Percentiles rank a stretch among this genome's conserved stretches.
Evolutionary conservation across 2,797 vertebrate genomes (phyloP).

Genomic region (Phyllotis vaccarum): DNA sequence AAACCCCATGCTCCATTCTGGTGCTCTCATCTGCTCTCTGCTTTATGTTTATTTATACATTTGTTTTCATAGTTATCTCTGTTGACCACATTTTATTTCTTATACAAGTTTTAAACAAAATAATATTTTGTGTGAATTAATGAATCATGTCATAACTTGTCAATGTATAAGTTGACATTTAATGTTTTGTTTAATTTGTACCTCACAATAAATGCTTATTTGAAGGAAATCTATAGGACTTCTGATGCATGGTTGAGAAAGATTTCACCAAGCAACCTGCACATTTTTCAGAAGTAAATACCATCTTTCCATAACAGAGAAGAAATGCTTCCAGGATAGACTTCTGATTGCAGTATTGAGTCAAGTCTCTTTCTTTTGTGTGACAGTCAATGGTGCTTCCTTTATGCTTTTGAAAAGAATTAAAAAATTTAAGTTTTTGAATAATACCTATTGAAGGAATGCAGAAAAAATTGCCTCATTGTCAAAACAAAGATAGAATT

Average conservation of each 20-base stretch:
- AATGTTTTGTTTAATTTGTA: constrained; percentile 4
- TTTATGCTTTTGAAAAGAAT: not conserved
- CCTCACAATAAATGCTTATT: not conserved
- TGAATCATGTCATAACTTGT: not conserved
- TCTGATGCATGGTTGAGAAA: not conserved
- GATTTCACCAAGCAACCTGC: not conserved
- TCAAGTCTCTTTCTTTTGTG: not conserved
- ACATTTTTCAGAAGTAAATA: not conserved
- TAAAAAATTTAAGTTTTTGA: not conserved
- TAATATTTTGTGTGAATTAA: not conserved
- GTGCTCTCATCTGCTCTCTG: not conserved
- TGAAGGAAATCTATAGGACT: not conserved
- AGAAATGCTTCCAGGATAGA: not conserved
- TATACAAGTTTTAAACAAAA: not conserved
- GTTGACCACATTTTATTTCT: not conserved
- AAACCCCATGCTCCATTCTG: not conserved
- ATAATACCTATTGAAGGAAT: not conserved
- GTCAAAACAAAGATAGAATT: not conserved
- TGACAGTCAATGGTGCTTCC: not conserved
- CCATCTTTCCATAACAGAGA: not conserved
- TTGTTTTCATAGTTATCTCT: not conserved
- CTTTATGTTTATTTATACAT: not conserved
- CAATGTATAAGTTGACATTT: not conserved
- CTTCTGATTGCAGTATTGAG: not conserved
- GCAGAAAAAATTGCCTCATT: not conserved